Conservation (phyloP, 2,888 invertebrate species). For the Notocelia uddmanniana region DNA sequence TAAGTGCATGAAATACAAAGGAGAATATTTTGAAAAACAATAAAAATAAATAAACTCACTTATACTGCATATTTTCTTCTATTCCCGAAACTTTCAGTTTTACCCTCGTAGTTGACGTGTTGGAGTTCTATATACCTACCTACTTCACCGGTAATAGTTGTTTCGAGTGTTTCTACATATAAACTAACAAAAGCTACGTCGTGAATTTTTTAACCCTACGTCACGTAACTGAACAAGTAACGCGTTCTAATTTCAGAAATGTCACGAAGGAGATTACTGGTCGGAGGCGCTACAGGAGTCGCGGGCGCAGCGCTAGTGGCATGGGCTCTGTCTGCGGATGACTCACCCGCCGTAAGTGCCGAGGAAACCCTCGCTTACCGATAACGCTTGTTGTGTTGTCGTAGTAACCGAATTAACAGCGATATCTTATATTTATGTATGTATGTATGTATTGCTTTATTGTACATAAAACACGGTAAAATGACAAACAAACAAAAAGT, state of each 20-base stretch:
- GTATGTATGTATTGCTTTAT: too few species aligned
- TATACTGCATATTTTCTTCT: too few species aligned
- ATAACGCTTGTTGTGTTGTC: conserved; percentile 21
- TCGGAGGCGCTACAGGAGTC: conserved; percentile 86
- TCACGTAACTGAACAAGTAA: neutral
- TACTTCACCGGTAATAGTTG: too few species aligned
- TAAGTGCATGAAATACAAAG: too few species aligned
- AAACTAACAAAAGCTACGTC: neutral
- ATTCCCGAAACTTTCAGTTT: too few species aligned
- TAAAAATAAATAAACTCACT: too few species aligned
- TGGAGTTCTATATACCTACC: too few species aligned
- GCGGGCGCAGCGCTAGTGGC: conserved; percentile 87
- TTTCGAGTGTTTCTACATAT: too few species aligned
- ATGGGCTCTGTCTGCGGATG: conserved; percentile 87
- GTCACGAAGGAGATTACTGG: conserved; percentile 85
- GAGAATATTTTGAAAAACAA: too few species aligned
- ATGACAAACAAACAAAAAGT: too few species aligned
- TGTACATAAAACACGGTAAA: too few species aligned
- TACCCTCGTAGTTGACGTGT: too few species aligned
- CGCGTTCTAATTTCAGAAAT: conserved; percentile 70
- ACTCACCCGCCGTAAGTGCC: conserved; percentile 73
- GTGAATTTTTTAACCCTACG: neutral
- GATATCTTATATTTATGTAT: neutral
- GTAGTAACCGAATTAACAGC: conserved; percentile 25
- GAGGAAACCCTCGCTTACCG: conserved; percentile 47